Evolutionary conservation across 2,113 vertebrate genomes (phyloP), one percentile per base, ranked within the genome.

Genomic region (Indicator maculatus): DNA sequence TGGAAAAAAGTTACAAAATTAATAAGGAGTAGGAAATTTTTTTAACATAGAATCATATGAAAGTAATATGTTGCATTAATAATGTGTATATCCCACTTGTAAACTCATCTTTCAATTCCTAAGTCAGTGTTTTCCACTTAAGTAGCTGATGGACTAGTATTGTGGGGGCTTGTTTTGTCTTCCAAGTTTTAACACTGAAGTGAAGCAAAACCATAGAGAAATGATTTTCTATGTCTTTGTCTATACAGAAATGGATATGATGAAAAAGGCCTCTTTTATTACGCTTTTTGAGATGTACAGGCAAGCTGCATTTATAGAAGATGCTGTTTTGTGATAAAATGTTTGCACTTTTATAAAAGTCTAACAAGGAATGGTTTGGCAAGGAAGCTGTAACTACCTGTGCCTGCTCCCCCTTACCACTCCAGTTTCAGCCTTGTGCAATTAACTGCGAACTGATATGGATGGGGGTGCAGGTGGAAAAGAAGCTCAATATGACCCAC

Each of bases 341-440:
- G 1, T 50, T 66, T 73, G 21, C 9, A n/a, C 6, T 16, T 77
- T 65, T 77, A 1, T 39, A 55, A 61, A 4, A 5, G 2, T 64
- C 4, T 44, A 47, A 61, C 16, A 65, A 52, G 26, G 7, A 4
- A 12, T 3, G 2, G 1, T 6, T 63, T 86, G 27, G 66, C 14
- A 36, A 36, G 36, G n/a, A 88, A 67, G 6, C 3, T 67, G 39
- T 12, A 79, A 16, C 11, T 26, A 28, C 8, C 14, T 50, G 4
- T 12, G 31, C 3, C 0, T 23, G 16, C 6, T 81, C 4, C 23
- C 14, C 13, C 3, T 72, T 11, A 39, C 12, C 26, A 50, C 5
- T 14, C 17, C 15, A 50, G 11, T 16, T 3, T 13, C 1, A 1
- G 52, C 21, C 1, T 53, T 55, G 5, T 59, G 8, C 10, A 53